These are phyloP conservation scores for Poecilia latipinna DNA, from an alignment of 2,113 vertebrate species.

Conservation along the genomic window DNA sequence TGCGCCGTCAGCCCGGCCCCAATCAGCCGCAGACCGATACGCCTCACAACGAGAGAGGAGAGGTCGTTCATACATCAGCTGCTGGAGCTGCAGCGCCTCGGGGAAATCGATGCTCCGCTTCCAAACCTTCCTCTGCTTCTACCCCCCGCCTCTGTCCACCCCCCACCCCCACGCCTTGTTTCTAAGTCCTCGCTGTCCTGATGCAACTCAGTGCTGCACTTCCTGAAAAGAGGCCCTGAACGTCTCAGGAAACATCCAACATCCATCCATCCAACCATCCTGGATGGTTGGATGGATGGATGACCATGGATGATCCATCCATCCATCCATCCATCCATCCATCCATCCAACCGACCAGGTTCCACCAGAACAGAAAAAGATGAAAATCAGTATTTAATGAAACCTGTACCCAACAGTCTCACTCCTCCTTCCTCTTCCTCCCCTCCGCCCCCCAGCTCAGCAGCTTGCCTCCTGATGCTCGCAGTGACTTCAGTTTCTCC, in stretches of 20 bases:
- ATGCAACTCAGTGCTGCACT: constrained; percentile 85
- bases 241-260: too few relatives aligned
- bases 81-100: constrained; percentile 58
- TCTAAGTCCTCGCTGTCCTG: constrained; percentile 5
- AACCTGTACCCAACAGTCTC: too few relatives aligned
- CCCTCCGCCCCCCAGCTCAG: constrained; percentile 78
- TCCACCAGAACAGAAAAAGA: too few relatives aligned
- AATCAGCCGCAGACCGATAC: constrained; percentile 82
- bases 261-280: too few relatives aligned
- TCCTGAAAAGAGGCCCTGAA: constrained; percentile 34
- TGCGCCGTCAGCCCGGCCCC: constrained; percentile 78
- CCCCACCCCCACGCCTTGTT: constrained; percentile 15
- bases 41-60: constrained; percentile 82
- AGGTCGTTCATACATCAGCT: constrained; percentile 85
- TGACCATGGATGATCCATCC: too few relatives aligned
- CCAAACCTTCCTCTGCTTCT: constrained; percentile 16
- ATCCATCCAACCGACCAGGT: too few relatives aligned
- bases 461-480: constrained; percentile 83
- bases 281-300: too few relatives aligned
- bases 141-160: constrained; percentile 23
- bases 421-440: neutral
- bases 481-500: constrained; percentile 90
- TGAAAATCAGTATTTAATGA: too few relatives aligned
- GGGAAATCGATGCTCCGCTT: constrained; percentile 69
- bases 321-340: too few relatives aligned